Base-by-base conservation (phyloP, 1,140 invertebrate genomes). In the Rhyacophila brunnea region DNA sequence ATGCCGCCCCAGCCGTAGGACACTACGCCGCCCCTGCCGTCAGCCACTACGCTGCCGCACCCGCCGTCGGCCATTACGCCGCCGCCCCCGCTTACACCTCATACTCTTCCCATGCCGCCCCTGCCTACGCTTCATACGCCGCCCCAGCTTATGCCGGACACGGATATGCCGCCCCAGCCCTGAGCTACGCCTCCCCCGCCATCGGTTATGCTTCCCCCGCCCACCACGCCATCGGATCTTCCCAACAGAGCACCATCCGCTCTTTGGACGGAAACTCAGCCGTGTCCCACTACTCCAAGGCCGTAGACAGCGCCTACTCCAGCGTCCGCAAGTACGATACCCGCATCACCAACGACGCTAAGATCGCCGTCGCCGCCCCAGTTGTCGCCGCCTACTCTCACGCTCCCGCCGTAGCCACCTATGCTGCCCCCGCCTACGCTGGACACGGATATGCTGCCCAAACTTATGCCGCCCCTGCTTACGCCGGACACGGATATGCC, bases 241-340 rank as follows among this genome's bases (percentile, higher is more conserved):
- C 80, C 28, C 77, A 81, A 51, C 78, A 85, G 67, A 81, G 80
- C 65, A 78, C 82, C 9, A 65, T 83, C 2, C 75, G 82, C 43
- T 80, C 80, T 13, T 70, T 81, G 47, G 83, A 80, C 51, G 83
- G 83, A 65, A 75, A 74, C 65, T 71, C 73, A 35, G 82, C 81
- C 11, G 74, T 84, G 2, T 83, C 83, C 49, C 73, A 77, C 55
- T 83, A 83, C 76, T 79, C 79, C 55, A 85, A 85, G 69, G 80
- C 82, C 38, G 81, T 85, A 13, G 82, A 85, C 67, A 81, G 79
- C 38, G 80, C 83, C n/a, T 85, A 80, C 75, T 84, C 83, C 50
- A 82, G 78, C 62, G 81, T 85, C 5, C 80, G 82, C 67, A 85
- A 85, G 71, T 74, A 75, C 67, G 83, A 84, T 68, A 81, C 79